A percentile compares a stretch with the other conserved stretches of the same genome.
Evolutionary conservation across 35 echinoderm and acorn worm species (phyloP).

Genomic region (Diadema setosum): DNA sequence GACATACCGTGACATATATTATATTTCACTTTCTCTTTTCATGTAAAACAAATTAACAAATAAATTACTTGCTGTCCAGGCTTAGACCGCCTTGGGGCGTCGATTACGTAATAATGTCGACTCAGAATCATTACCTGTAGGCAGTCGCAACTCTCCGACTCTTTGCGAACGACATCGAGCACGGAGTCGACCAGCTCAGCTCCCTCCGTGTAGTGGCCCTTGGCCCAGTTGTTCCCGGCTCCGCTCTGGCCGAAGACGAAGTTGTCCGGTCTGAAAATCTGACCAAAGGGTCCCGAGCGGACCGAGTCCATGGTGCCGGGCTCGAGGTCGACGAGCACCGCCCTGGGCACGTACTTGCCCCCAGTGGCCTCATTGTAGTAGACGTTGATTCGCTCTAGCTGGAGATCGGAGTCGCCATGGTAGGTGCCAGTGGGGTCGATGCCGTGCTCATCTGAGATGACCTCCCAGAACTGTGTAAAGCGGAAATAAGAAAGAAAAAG

Average conservation of each 20-base stretch:
- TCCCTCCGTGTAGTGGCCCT: constrained; percentile 91
- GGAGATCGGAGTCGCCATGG: constrained; percentile 81
- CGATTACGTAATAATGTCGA: too few species aligned
- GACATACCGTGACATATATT: too few species aligned
- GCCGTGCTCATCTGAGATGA: constrained; percentile 88
- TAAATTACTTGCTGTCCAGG: too few species aligned
- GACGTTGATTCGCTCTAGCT: constrained; percentile 74
- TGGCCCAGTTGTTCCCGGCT: constrained; percentile 94
- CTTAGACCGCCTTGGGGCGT: too few species aligned
- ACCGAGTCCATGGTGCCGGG: constrained; percentile 98
- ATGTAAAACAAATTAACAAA: too few species aligned
- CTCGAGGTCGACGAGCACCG: constrained; percentile 84
- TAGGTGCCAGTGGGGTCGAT: constrained; percentile 78
- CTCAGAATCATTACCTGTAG: constrained; percentile 43
- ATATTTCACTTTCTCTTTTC: too few species aligned
- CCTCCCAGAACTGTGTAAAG: constrained; percentile 68
- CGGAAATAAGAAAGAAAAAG: background rate
- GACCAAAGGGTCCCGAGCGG: constrained; percentile 83
- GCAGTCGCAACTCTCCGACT: constrained; percentile 82
- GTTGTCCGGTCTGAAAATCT: constrained; percentile 92
- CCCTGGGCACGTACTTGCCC: constrained; percentile 32
- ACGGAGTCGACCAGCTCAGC: constrained; percentile 90
- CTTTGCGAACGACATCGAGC: constrained; percentile 79
- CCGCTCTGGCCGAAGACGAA: constrained; percentile 95
- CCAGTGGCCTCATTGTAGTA: constrained; percentile 53